Base-by-base conservation (phyloP, 2,888 invertebrate genomes). In the Chymomyza fuscimana region DNA sequence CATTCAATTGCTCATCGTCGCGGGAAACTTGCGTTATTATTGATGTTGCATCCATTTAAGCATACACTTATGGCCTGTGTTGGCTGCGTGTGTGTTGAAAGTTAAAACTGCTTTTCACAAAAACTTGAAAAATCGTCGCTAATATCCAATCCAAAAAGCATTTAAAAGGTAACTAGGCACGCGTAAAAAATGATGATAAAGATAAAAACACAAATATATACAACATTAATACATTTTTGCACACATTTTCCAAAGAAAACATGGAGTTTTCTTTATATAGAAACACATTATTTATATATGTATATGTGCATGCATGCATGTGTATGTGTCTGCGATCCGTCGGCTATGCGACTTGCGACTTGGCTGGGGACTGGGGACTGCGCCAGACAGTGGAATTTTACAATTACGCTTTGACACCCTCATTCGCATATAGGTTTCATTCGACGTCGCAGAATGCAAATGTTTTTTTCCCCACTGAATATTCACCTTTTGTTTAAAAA, bases 1-100 rank as follows among this genome's bases (percentile, higher is more conserved):
- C 96, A 94, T 96, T 97, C 93, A 97, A 94, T 94, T 96, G 96
- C 93, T 97, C 97, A 95, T 97, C 97, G 95, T 98, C 97, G 94
- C 97, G 96, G 94, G 96, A 96, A 95, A 97, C 98, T 95, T 97
- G 97, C 94, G 97, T 97, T 94, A 98, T 98, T 94, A 98, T 97
- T 96, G 97, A 98, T 96, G 97, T 96, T 95, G 97, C 97, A 97
- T 98, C 98, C 98, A 97, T 97, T 95, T 90, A 91, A 91, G 94
- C 95, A 95, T 95, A 94, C 68, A 72, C 12, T 60, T 69, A 51
- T 67, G 16, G 73, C 60, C 54, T 54, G 54, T 54, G 54, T 10
- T 54, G 54, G 54, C 69, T 60, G 67, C 67, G 32, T 62, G 67
- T 62, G 85, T 80, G 75, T 75, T 73, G 75, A 72, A 80, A 76